Evolutionary conservation across 2,797 vertebrate genomes (phyloP).

Genomic region (Astyanax mexicanus): DNA sequence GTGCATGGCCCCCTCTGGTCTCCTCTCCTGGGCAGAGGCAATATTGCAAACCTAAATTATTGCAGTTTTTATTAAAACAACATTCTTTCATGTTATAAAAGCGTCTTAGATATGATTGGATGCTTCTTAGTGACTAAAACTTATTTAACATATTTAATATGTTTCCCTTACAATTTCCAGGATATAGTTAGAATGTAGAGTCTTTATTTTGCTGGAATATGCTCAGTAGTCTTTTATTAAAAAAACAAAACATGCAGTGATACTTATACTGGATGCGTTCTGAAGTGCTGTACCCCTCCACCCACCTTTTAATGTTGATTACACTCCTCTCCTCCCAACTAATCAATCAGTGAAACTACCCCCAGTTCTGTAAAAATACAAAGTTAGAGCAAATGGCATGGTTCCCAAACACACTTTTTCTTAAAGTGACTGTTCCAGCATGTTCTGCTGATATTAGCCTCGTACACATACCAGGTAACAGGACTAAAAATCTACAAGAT

Average conservation of each 20-base stretch:
- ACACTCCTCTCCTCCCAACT: neutral
- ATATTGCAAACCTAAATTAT: neutral
- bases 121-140: neutral
- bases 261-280: neutral
- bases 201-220: conserved; percentile 4
- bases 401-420: too few species aligned
- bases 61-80: neutral
- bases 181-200: neutral
- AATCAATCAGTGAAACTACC: neutral
- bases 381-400: neutral
- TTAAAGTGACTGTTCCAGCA: too few species aligned
- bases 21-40: conserved; percentile 18
- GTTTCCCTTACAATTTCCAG: too few species aligned
- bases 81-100: neutral
- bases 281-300: neutral
- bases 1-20: conserved; percentile 1
- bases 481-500: too few species aligned
- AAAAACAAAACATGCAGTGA: neutral
- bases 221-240: conserved; percentile 62
- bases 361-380: neutral
- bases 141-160: too few species aligned
- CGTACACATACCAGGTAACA: too few species aligned
- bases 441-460: neutral
- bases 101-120: neutral
- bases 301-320: neutral